Evolutionary conservation across 2,888 invertebrate species (phyloP).

Genomic region (Pyralis farinalis): DNA sequence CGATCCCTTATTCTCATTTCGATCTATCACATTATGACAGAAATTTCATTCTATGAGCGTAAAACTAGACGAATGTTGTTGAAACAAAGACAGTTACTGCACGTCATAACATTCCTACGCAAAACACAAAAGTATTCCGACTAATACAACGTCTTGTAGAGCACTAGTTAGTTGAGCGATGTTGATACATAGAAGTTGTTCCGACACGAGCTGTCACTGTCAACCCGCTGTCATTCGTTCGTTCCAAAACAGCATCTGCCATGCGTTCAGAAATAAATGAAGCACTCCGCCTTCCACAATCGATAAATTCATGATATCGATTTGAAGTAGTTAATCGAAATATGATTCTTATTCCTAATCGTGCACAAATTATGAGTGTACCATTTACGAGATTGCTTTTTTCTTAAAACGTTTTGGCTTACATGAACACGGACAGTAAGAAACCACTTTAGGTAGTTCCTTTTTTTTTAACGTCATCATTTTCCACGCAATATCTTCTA

Average conservation of each 20-base stretch:
- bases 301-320: too few relatives aligned
- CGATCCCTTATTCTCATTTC: constrained; percentile 37
- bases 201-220: too few relatives aligned
- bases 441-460: constrained; percentile 44
- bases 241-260: too few relatives aligned
- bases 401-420: constrained; percentile 31
- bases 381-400: constrained; percentile 28
- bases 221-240: too few relatives aligned
- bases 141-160: constrained; percentile 46
- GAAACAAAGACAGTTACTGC: constrained; percentile 75
- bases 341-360: too few relatives aligned
- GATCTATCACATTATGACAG: constrained; percentile 64
- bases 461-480: constrained; percentile 36
- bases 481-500: constrained; percentile 49
- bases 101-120: constrained; percentile 77
- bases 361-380: too few relatives aligned
- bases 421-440: constrained; percentile 42
- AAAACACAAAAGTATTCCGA: constrained; percentile 43
- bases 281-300: too few relatives aligned
- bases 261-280: constrained; percentile 14
- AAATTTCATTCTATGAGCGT: constrained; percentile 30
- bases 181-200: too few relatives aligned
- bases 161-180: too few relatives aligned
- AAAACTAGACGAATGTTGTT: constrained; percentile 56
- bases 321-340: too few relatives aligned